phyloP scores from a whole-genome alignment of 2,888 invertebrate genomes.

The Leptarthrus brevirostris region DNA sequence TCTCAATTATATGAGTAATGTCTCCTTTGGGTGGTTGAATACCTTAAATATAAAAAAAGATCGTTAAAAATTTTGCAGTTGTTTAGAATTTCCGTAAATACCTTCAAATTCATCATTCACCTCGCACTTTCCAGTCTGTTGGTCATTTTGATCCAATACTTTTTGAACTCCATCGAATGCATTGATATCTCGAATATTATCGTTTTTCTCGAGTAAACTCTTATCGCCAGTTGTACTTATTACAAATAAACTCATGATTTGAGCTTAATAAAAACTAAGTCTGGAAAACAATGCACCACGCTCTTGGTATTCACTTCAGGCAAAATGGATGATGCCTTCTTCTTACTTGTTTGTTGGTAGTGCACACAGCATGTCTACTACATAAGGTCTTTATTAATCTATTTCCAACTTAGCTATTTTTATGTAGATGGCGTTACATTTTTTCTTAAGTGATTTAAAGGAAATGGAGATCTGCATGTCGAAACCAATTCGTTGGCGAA shows the following conservation, averaged over 20 bases:
- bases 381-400: too few relatives aligned
- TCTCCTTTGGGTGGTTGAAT: conserved; percentile 57
- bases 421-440: too few relatives aligned
- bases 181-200: conserved; percentile 5
- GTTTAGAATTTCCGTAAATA: conserved; percentile 55
- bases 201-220: conserved; percentile 56
- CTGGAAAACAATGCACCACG: too few relatives aligned
- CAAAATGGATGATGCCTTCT: too few relatives aligned
- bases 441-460: too few relatives aligned
- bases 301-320: too few relatives aligned
- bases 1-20: conserved; percentile 56
- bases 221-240: conserved; percentile 61
- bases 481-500: too few relatives aligned
- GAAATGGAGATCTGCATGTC: too few relatives aligned
- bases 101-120: conserved; percentile 52
- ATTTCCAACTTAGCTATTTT: too few relatives aligned
- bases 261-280: neutral
- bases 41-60: conserved; percentile 55
- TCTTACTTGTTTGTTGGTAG: too few relatives aligned
- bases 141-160: neutral
- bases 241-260: conserved; percentile 62
- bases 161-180: neutral
- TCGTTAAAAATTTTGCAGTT: conserved; percentile 53
- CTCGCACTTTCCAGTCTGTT: neutral
- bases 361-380: too few relatives aligned